phyloP scores from a whole-genome alignment of 2,888 invertebrate genomes.

The Hofmannophila pseudospretella region DNA sequence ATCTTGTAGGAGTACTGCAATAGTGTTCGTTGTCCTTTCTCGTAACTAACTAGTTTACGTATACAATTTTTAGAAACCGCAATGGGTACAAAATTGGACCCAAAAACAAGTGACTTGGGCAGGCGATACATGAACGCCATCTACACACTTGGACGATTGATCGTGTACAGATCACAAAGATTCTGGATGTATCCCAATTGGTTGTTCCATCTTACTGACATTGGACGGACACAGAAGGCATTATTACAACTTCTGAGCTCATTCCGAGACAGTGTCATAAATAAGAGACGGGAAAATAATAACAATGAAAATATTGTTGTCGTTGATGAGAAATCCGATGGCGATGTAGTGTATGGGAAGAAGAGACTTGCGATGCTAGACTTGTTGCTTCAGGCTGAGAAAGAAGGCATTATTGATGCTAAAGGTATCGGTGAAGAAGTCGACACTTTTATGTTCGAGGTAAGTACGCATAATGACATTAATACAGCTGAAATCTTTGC shows the following conservation, averaged over 20 bases:
- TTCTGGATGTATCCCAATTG: conserved; percentile 76
- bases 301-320: not conserved
- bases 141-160: conserved; percentile 43
- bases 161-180: conserved; percentile 48
- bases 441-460: conserved; percentile 82
- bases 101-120: conserved; percentile 41
- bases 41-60: too few relatives aligned
- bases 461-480: too few relatives aligned
- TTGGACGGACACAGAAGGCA: conserved; percentile 62
- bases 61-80: too few relatives aligned
- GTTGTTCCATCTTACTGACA: conserved; percentile 65
- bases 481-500: too few relatives aligned
- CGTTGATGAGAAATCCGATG: conserved; percentile 3
- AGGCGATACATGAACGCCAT: conserved; percentile 76
- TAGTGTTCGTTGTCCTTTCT: too few relatives aligned
- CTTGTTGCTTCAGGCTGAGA: conserved; percentile 63
- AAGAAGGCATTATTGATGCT: conserved; percentile 62
- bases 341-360: conserved; percentile 32
- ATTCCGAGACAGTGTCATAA: conserved; percentile 51
- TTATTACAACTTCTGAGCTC: conserved; percentile 41
- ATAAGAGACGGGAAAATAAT: conserved; percentile 32
- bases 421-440: conserved; percentile 78
- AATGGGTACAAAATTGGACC: conserved; percentile 79
- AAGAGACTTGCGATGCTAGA: conserved; percentile 45
- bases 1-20: too few relatives aligned